These are phyloP conservation scores for Dolichoris vasculosae DNA, from an alignment of 1,140 invertebrate genomes.

Conservation along the genomic window DNA sequence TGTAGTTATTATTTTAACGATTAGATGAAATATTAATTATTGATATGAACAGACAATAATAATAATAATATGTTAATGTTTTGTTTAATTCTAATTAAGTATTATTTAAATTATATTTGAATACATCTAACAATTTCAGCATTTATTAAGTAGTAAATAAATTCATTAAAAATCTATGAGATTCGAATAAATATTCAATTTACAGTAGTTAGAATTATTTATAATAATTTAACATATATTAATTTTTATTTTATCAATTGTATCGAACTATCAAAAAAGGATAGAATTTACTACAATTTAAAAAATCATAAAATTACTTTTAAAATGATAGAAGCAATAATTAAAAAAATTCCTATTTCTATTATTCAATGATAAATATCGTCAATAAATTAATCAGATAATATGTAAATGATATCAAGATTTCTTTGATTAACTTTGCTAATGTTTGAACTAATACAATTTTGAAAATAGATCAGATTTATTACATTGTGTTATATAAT, in stretches of 20 bases:
- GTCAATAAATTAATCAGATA: background rate
- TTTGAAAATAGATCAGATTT: background rate
- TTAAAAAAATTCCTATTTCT: background rate
- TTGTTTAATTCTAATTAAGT: too few species aligned
- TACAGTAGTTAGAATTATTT: background rate
- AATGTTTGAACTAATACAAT: background rate
- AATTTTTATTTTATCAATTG: too few species aligned
- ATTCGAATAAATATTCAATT: background rate
- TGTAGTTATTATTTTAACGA: background rate
- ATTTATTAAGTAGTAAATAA: background rate
- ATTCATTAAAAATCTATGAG: background rate
- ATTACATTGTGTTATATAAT: background rate
- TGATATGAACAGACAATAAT: background rate
- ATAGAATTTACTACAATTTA: too few species aligned
- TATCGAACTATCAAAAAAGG: too few species aligned
- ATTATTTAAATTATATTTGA: too few species aligned
- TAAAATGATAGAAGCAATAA: too few species aligned
- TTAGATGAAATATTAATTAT: background rate
- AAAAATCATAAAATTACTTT: too few species aligned
- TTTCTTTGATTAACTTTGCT: background rate
- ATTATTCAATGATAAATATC: background rate
- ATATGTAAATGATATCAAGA: background rate
- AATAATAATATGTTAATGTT: background rate
- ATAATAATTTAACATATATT: background rate
- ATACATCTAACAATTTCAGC: background rate